Base-by-base conservation (phyloP, 2,888 invertebrate species). In the Himalopsyche japonica region DNA sequence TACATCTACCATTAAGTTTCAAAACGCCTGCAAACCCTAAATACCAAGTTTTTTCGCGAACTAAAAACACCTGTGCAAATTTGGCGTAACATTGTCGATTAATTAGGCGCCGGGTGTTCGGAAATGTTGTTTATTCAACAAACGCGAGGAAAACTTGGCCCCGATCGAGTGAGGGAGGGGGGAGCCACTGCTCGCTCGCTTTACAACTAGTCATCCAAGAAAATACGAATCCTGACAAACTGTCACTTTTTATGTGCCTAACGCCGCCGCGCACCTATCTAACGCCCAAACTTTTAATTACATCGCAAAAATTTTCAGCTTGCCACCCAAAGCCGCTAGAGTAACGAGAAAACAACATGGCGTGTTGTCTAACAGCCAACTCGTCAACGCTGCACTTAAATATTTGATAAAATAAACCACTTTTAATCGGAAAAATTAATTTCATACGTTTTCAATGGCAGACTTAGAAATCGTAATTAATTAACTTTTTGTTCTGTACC, bases 201-300 rank as follows among this genome's bases (percentile, higher is more conserved):
- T 81, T 81, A 70, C 70, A 81, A 70, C 84, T 79, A 84, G 84
- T 84, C 84, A 84, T 64, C 84, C 79, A 80, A 84, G 84, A 79
- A 83, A 81, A 85, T 83, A 83, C 82, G 81, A 83, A 85, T 85
- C 85, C 83, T 83, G 83, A 81, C 78, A 81, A 85, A 85, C 81
- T 85, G 85, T 85, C 81, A 81, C 81, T 85, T 83, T 83, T 83
- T 82, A 82, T 78, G 82, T 49, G 78, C 47, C 77, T 27, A 76
- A 18, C 80, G 78, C 76, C 32, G 70, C 47, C 83, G 76, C 80
- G 70, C 80, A 85, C 82, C 76, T 85, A 76, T 64, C 76, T 76
- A 76, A 76, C 76, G 82, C 85, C 78, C 76, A 85, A 86, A 86
- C 86, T 86, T 86, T 86, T 86, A 86, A 86, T 86, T 86, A 86